phyloP scores from a whole-genome alignment of 2,113 vertebrate species.

The Planiliza haematocheilus region DNA sequence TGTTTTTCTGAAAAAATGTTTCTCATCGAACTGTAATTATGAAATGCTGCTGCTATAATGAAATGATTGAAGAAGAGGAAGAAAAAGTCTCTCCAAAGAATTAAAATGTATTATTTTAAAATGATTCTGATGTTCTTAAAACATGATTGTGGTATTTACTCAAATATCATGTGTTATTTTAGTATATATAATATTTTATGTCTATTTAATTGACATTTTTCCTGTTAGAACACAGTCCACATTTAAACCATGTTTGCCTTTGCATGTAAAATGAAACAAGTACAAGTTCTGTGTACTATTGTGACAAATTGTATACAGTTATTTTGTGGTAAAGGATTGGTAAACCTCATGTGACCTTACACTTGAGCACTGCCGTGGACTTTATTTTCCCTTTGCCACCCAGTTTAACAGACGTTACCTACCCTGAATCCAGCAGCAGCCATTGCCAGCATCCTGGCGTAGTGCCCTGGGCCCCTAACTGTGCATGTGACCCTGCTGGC shows the following conservation, averaged over 20 bases:
- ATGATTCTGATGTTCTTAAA: too few relatives aligned
- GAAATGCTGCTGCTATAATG: too few relatives aligned
- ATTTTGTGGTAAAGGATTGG: background rate
- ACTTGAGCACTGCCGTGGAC: slow-evolving; percentile 22
- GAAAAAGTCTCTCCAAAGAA: too few relatives aligned
- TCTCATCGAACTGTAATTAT: too few relatives aligned
- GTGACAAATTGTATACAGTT: background rate
- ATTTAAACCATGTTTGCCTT: background rate
- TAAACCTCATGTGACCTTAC: background rate
- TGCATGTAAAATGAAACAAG: background rate
- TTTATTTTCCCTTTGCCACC: slow-evolving; percentile 36
- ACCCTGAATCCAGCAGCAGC: slow-evolving; percentile 60
- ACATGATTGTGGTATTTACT: too few relatives aligned
- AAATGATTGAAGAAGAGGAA: too few relatives aligned
- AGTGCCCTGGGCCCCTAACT: slow-evolving; percentile 70
- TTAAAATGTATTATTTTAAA: too few relatives aligned
- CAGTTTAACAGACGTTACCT: slow-evolving; percentile 61
- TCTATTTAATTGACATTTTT: too few relatives aligned
- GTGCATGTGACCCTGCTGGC: slow-evolving; percentile 79
- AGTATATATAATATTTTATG: too few relatives aligned
- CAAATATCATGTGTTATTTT: too few relatives aligned
- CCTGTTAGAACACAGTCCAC: background rate
- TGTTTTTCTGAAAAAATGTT: background rate
- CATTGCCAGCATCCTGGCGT: slow-evolving; percentile 74
- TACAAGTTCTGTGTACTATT: background rate